Base-by-base conservation (phyloP, 2,888 invertebrate genomes). In the Callyntrura sp. region DNA sequence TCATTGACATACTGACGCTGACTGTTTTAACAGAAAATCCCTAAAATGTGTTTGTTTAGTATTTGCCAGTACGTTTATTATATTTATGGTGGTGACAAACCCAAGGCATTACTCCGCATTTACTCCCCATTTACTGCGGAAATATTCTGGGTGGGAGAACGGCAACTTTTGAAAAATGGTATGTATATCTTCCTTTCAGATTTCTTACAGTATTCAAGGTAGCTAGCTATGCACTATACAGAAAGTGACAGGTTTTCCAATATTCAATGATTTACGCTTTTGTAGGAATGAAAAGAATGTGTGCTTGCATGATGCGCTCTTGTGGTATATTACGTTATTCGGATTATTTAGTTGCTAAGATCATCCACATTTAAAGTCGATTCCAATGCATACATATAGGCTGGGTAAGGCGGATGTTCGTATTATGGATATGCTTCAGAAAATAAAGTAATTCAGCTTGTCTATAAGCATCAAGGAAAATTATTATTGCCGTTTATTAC, bases 241-340 rank as follows among this genome's bases (percentile, higher is more conserved):
- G 12, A 28, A 65, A 65, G 12, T 17, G 28, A 12, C 11, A 65
- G 25, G 14, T 9, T 65, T 28, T 65, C 28, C 14, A 65, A 28
- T 28, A 14, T 28, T 25, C 28, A 25, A 65, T 65, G 65, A 65
- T 28, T 65, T 65, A 65, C 28, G 28, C 28, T 65, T 65, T 14
- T 28, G 28, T 65, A 65, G 2, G 3, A 65, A 28, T 23, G 28
- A 28, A 35, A 35, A 35, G 6, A 35, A 35, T 4, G 2, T 6
- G 6, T 35, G 35, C 35, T 35, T 35, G 6, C 35, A n/a, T n/a
- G 35, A 35, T 6, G 35, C 35, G 35, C 6, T 6, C 2, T 35
- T 35, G 35, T 6, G 35, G 35, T 6, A 35, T 35, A 35, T 35
- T 35, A 35, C 2, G 35, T 35, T 35, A 35, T 35, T 4, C 35